These are phyloP conservation scores for Rissa tridactyla DNA, from an alignment of 2,113 vertebrate genomes.

Conservation along the genomic window DNA sequence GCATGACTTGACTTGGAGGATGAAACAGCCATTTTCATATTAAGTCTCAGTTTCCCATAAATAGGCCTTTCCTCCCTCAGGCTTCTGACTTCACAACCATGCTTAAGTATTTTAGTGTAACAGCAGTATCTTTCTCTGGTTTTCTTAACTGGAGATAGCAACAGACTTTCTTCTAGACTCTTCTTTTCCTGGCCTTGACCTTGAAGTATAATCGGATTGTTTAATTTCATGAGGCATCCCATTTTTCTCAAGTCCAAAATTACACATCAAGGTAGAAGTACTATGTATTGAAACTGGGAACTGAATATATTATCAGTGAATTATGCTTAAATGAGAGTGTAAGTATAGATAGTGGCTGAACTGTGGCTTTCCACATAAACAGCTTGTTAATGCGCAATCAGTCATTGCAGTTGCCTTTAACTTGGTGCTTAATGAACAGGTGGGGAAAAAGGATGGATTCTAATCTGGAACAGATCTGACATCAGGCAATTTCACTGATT, in stretches of 20 bases:
- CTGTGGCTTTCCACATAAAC: slow-evolving; percentile 65
- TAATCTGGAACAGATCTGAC: slow-evolving; percentile 76
- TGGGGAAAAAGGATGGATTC: slow-evolving; percentile 79
- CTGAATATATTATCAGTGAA: slow-evolving; percentile 65
- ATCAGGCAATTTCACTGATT: slow-evolving; percentile 78
- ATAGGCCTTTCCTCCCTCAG: not conserved
- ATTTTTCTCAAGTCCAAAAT: slow-evolving; percentile 56
- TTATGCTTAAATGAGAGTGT: slow-evolving; percentile 52
- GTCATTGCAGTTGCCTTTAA: slow-evolving; percentile 73
- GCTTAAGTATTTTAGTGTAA: not conserved
- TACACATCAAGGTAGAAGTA: slow-evolving; percentile 44
- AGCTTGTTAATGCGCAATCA: slow-evolving; percentile 77
- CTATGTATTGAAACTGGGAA: slow-evolving; percentile 44
- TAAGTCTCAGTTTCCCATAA: not conserved
- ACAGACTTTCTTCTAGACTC: not conserved
- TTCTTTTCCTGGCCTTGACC: slow-evolving; percentile 24
- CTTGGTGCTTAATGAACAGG: slow-evolving; percentile 80
- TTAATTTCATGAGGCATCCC: slow-evolving; percentile 53
- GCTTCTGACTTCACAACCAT: not conserved
- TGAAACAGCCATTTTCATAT: not conserved
- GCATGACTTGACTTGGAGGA: not conserved
- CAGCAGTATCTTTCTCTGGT: not conserved
- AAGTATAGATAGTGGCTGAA: slow-evolving; percentile 62
- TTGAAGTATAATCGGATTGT: slow-evolving; percentile 47
- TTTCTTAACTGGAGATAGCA: not conserved